Base-by-base conservation (phyloP, 2,113 vertebrate genomes). In the Podarcis cretensis region DNA sequence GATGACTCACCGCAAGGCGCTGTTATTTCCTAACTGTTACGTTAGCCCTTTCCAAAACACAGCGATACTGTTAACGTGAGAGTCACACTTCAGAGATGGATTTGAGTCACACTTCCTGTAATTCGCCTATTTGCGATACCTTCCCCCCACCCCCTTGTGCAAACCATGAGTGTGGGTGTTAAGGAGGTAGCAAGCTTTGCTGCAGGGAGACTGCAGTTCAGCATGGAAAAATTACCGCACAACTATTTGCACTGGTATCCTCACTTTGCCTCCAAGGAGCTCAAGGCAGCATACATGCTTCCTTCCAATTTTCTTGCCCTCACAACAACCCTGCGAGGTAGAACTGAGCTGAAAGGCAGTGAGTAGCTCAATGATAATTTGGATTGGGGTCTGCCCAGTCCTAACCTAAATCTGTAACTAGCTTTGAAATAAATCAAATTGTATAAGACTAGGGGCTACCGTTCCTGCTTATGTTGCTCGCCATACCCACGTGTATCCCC, bases 51-150 rank as follows among this genome's bases (percentile, higher is more conserved):
- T 87, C 79, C 78, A 87, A 87, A 81, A 87, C 57, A 79, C 10
- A 74, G 37, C 23, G 3, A 18, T 35, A 85, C 75, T 7, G 76
- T 74, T 81, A 87, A 40, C 79, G 48, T 75, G 79, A 63, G 32
- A 87, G 18, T 87, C 86, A 65, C 86, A 82, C 86, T 75, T 82
- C 3, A 2, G 25, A 6, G 1, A 2, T 21, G 1, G 35, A 1
- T 65, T 59, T 87, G 86, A 87, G 25, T 87, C 86, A 87, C 5
- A 18, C 69, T 87, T 87, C 86, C 79, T 87, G 79, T 82, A 87
- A 87, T n/a, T 16, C 8, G 18, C 21, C 25, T 30, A 1, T 14
- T n/a, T 12, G 6, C 27, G 25, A 43, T 5, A 43, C 35, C 13
- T 43, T 43, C 21, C 12, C 0, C 4, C 6, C 54, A 1, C 35